phyloP scores from a whole-genome alignment of 2,113 vertebrate genomes.

The Nothocercus nigrocapillus region DNA sequence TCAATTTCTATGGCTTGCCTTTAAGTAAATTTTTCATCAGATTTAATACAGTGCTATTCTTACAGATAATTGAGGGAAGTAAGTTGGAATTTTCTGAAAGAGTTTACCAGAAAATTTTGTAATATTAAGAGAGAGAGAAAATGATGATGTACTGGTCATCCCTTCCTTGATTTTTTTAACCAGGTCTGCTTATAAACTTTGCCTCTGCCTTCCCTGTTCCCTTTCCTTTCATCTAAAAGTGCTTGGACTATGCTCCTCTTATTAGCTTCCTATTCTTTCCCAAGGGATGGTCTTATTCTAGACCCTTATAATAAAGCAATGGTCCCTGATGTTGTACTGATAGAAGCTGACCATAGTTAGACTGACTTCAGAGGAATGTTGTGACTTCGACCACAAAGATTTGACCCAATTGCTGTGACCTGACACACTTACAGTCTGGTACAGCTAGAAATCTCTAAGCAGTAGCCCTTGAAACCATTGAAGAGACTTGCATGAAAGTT shows the following conservation, averaged over 20 bases:
- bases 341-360: background rate
- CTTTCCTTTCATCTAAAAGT: background rate
- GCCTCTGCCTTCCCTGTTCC: background rate
- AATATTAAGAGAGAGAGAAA: background rate
- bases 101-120: background rate
- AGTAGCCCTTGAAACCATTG: background rate
- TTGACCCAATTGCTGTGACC: conserved; percentile 45
- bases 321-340: background rate
- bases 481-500: background rate
- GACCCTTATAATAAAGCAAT: background rate
- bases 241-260: background rate
- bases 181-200: background rate
- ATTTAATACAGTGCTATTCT: background rate
- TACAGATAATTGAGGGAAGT: background rate
- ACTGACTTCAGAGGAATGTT: background rate
- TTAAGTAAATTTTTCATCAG: background rate
- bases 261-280: background rate
- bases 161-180: background rate
- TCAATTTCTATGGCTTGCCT: background rate
- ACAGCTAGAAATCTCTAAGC: background rate
- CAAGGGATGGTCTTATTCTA: background rate
- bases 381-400: background rate
- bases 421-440: conserved; percentile 27
- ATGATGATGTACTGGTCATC: background rate
- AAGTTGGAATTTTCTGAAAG: background rate